Conservation (phyloP, 2,797 vertebrate species). For the Xiphorhynchus erythropygius region DNA sequence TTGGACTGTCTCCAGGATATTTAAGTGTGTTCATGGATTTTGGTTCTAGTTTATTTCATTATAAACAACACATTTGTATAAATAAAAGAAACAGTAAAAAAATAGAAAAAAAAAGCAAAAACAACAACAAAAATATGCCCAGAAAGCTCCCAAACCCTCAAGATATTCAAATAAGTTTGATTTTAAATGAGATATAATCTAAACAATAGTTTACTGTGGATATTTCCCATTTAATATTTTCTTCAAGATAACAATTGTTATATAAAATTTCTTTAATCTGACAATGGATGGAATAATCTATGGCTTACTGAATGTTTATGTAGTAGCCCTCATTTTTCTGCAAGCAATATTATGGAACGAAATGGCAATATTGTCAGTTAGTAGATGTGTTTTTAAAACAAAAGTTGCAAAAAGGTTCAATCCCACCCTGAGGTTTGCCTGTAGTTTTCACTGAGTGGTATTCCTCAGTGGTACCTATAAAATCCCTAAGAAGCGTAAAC, state of each 20-base stretch:
- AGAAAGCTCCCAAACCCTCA: background rate
- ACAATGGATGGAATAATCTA: background rate
- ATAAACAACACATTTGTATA: background rate
- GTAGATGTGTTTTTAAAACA: background rate
- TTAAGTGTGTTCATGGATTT: background rate
- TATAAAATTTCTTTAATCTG: background rate
- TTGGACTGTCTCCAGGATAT: background rate
- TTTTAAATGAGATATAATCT: background rate
- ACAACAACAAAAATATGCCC: background rate
- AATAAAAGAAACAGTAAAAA: background rate
- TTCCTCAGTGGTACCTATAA: background rate
- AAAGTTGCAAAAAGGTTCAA: background rate
- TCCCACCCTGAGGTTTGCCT: background rate
- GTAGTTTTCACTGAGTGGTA: background rate
- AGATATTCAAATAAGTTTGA: background rate
- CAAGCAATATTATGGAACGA: background rate
- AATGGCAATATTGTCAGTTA: background rate
- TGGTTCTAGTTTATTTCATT: background rate
- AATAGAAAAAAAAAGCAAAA: fast-evolving
- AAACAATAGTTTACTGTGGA: background rate
- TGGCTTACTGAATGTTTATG: background rate
- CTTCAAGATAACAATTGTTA: background rate
- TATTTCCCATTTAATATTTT: background rate
- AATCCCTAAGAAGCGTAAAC: background rate
- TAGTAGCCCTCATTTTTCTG: background rate